Base-by-base conservation (phyloP, 2,888 invertebrate species). In the Lycophotia porphyrea region DNA sequence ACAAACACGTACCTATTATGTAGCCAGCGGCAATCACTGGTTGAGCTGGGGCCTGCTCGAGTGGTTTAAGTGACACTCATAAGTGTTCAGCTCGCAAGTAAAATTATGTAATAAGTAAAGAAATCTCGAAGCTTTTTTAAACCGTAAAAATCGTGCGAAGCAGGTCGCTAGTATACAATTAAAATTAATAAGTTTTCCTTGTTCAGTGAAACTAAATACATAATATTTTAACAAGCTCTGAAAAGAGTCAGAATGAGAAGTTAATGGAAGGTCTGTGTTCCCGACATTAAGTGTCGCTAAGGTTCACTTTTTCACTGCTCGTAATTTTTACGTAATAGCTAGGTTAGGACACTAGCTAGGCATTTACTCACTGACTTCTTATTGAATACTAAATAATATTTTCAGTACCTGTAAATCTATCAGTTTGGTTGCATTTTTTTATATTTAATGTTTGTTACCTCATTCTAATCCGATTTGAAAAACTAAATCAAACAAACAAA, bases 241-340 rank as follows among this genome's bases (percentile, higher is more conserved):
- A 13, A 60, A 60, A 24, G 3, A 24, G 5, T n/a, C 31, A 8
- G 24, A 49, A 34, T 24, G 15, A 34, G 13, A 34, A 18, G 24
- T 42, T 39, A 34, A 63, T 39, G n/a, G 52, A 27, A 31, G 31
- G n/a, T 49, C 61, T 74, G 52, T 68, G 69, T 27, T 49, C 4
- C 15, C 27, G 66, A 76, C 58, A n/a, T 52, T 61, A 42, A 75
- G n/a, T 63, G 39, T 47, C 67, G 47, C 36, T 58, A 47, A 13
- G 47, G 4, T 67, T 39, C 18, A 58, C 58, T 64, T 67, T 68
- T 63, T 44, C 36, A 49, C 44, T 24, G n/a, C 15, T 36, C 27
- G n/a, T 55, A 74, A 76, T 21, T 67, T 80, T 66, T 42, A 31
- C 24, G 15, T 36, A 36, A 44, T 11, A 18, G 18, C 39, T 68